Evolutionary conservation across 2,888 invertebrate species (phyloP), one percentile per base, ranked within the genome.

Genomic region (Archips crataeganus): DNA sequence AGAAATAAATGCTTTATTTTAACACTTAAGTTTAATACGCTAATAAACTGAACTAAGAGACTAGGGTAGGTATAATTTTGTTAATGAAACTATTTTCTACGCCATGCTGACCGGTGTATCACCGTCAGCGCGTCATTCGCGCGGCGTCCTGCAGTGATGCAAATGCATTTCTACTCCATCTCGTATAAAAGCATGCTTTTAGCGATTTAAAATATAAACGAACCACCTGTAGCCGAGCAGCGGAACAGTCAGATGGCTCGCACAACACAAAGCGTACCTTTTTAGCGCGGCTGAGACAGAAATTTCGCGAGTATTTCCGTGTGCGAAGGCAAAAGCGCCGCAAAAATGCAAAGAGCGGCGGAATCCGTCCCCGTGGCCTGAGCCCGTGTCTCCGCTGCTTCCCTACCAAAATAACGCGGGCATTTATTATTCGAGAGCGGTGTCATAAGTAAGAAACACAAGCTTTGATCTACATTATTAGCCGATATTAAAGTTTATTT

Each of bases 261-360:
- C 82, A 77, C 78, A 79, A 82, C 82, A 87, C 85, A 88, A 88
- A 87, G 86, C 83, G 83, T 82, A 83, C 86, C 88, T 86, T 88
- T 89, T 87, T 84, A 87, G 82, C 79, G 81, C 81, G 78, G 79
- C 81, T 81, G 83, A 81, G 81, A 85, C 84, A 82, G 81, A 85
- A 86, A 86, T 85, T 87, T 85, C 84, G 81, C 81, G 83, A 85
- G 82, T 80, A 87, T 87, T 87, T 86, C 83, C 85, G 82, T 77
- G 77, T 77, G 81, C 81, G 79, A 81, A 81, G 78, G 82, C 84
- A 87, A 86, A 88, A 85, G 83, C 83, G 82, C 88, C 88, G 83
- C 88, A 87, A 86, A 88, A 89, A 89, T 88, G 86, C 81, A 81
- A 86, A 83, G 85, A 87, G 86, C 86, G 84, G 79, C 77, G 70